phyloP scores from a whole-genome alignment of 2,113 vertebrate genomes.

The Syrmaticus mikado region DNA sequence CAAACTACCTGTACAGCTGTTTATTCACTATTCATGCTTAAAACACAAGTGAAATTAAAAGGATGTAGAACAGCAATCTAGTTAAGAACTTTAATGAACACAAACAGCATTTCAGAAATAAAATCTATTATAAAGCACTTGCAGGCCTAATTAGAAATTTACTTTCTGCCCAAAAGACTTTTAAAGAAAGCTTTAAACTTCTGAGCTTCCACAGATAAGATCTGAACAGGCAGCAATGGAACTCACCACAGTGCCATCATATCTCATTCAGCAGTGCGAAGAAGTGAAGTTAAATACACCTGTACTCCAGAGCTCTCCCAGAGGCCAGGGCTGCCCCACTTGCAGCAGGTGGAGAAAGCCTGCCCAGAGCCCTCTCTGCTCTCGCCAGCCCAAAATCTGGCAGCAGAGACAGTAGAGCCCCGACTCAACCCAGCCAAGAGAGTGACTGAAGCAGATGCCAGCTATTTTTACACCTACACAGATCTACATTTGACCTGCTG shows the following conservation, averaged over 20 bases:
- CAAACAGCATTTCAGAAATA: not conserved
- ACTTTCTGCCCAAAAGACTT: not conserved
- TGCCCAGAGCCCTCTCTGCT: not conserved
- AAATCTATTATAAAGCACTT: not conserved
- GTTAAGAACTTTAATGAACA: not conserved
- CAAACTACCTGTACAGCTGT: not conserved
- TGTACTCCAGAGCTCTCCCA: not conserved
- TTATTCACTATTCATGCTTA: not conserved
- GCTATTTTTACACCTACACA: slow-evolving; percentile 42
- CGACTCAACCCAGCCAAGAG: not conserved
- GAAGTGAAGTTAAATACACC: too few relatives aligned
- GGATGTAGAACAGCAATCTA: not conserved
- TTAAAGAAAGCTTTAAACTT: not conserved
- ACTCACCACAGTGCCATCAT: not conserved
- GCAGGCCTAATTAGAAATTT: not conserved
- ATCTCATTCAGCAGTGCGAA: not conserved
- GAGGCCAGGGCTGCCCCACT: fast-evolving
- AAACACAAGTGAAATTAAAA: not conserved
- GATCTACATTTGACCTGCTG: not conserved
- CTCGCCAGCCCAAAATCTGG: not conserved
- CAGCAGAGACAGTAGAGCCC: fast-evolving
- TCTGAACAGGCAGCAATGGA: not conserved
- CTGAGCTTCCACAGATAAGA: not conserved
- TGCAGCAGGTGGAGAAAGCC: not conserved
- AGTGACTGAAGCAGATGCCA: slow-evolving; percentile 25